Evolutionary conservation across 2,888 invertebrate species (phyloP).

Genomic region (Smittia sp.): DNA sequence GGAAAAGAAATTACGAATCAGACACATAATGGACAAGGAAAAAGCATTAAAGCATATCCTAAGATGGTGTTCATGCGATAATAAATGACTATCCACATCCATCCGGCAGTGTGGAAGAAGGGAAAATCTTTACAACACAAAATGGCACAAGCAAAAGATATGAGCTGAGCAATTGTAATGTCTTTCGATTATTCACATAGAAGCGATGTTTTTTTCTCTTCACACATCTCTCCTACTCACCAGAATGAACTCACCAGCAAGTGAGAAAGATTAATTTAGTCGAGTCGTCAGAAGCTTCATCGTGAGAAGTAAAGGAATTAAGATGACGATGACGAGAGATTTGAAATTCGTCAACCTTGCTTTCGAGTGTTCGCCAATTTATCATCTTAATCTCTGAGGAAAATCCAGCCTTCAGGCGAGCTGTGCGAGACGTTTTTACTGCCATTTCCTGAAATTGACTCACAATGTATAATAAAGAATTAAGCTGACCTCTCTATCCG

Average conservation of each 20-base stretch:
- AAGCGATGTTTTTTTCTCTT: background rate
- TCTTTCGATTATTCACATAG: constrained; percentile 14
- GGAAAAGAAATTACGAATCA: background rate
- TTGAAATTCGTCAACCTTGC: constrained; percentile 31
- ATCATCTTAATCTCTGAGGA: constrained; percentile 29
- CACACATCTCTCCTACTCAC: background rate
- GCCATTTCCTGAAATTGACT: constrained; percentile 23
- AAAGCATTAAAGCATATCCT: constrained; percentile 17
- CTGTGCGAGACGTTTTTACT: constrained; percentile 18
- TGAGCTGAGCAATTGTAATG: constrained; percentile 18
- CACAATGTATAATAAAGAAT: background rate
- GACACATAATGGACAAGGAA: constrained; percentile 13
- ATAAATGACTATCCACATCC: constrained; percentile 25
- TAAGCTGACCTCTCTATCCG: constrained; percentile 20
- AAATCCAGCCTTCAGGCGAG: constrained; percentile 12
- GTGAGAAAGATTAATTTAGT: constrained; percentile 35
- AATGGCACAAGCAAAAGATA: background rate
- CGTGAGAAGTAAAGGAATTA: background rate
- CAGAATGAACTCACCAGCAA: background rate
- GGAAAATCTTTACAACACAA: constrained; percentile 18
- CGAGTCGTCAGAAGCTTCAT: constrained; percentile 21
- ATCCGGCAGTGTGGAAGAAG: constrained; percentile 1
- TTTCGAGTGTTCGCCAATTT: constrained; percentile 17
- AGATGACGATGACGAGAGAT: constrained; percentile 32
- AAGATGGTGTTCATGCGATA: constrained; percentile 32